Conservation (phyloP, 2,888 invertebrate genomes). For the Dendrolimus houi region DNA sequence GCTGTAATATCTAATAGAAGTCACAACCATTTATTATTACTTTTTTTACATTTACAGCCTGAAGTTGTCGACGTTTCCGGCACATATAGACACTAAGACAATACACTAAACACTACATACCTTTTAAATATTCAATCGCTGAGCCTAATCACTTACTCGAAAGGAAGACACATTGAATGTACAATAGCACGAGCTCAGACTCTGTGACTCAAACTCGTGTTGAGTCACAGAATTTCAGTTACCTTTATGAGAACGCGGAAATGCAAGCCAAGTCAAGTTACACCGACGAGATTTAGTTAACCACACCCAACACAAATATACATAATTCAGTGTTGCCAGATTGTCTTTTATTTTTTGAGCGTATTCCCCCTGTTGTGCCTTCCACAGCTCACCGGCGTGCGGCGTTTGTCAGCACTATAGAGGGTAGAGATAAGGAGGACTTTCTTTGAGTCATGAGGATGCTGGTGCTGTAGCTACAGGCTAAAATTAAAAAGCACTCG, state of each 20-base stretch:
- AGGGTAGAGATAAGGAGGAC: no score
- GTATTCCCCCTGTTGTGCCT: background rate
- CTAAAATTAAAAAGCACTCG: no score
- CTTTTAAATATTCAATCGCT: conserved; percentile 23
- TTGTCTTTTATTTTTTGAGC: background rate
- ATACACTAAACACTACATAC: conserved; percentile 12
- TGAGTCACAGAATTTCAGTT: conserved; percentile 3
- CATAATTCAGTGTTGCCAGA: background rate
- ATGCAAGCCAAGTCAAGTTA: conserved; percentile 14
- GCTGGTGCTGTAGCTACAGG: no score
- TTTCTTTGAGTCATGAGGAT: no score
- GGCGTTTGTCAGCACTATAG: no score
- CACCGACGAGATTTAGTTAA: conserved; percentile 8
- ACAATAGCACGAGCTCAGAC: conserved; percentile 31
- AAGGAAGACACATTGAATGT: conserved; percentile 74
- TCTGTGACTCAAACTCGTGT: background rate
- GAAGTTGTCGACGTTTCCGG: conserved; percentile 16
- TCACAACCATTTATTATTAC: conserved; percentile 75
- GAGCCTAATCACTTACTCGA: conserved; percentile 61
- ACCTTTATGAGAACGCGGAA: conserved; percentile 24
- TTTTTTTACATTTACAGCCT: conserved; percentile 50
- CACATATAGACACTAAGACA: conserved; percentile 14
- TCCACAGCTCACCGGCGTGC: no score
- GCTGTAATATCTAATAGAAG: conserved; percentile 42
- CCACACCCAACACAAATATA: background rate